Percentiles rank a stretch among this genome's conserved stretches.
Conservation (phyloP, 2,888 invertebrate species). For the Pseudanteris insignis region DNA sequence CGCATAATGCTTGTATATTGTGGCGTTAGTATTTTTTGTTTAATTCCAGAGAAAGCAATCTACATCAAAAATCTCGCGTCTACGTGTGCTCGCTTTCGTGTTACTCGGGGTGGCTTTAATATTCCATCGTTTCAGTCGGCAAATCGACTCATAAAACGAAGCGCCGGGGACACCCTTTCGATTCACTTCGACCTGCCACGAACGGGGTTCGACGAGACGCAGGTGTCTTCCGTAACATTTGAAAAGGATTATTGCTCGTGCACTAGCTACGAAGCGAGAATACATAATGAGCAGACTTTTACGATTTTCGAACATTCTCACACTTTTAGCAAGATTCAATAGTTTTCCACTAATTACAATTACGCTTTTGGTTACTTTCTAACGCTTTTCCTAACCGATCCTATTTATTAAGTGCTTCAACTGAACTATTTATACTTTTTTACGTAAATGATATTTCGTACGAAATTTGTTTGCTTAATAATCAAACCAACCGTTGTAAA, state of each 20-base stretch:
- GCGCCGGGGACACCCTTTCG: constrained; percentile 27
- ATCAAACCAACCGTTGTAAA: too few species aligned
- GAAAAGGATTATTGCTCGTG: constrained; percentile 26
- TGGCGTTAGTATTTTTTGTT: constrained; percentile 28
- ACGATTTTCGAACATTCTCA: too few species aligned
- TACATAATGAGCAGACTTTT: constrained; percentile 9
- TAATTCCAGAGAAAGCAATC: constrained; percentile 37
- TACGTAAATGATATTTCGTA: too few species aligned
- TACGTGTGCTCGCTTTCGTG: constrained; percentile 25
- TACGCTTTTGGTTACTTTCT: too few species aligned
- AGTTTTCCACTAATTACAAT: too few species aligned
- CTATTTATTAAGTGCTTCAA: too few species aligned
- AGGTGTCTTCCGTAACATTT: constrained; percentile 31
- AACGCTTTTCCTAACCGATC: too few species aligned
- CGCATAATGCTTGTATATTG: constrained; percentile 17
- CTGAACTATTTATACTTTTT: too few species aligned
- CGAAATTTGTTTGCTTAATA: too few species aligned
- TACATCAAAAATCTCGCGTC: constrained; percentile 28
- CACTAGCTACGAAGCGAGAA: constrained; percentile 10
- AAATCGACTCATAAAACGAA: constrained; percentile 33
- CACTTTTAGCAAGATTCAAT: too few species aligned
- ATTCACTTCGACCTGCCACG: constrained; percentile 23
- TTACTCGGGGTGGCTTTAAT: constrained; percentile 28
- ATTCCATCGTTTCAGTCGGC: constrained; percentile 32
- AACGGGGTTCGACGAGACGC: constrained; percentile 19